Evolutionary conservation across 2,888 invertebrate species (phyloP), one percentile per base, ranked within the genome.

Genomic region (Drosophila ustulata): DNA sequence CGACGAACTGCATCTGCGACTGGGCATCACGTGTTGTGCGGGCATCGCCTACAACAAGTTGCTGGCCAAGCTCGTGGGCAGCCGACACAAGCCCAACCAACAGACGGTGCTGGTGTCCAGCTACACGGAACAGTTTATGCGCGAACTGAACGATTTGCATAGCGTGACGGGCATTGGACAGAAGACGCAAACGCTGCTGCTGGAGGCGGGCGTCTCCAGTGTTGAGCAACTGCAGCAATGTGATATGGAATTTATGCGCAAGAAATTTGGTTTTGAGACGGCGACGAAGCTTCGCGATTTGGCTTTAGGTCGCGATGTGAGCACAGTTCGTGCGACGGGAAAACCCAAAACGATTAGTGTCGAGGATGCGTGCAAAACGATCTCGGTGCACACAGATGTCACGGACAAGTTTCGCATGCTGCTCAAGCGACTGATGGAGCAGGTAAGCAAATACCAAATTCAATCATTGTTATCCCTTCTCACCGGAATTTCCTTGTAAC

Each of bases 11-110:
- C 93, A 93, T 77, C 93, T 94, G 65, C 95, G 96, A 75, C 93
- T 97, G 76, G 95, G 95, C 56, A 94, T 97, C 68, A 97, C 96
- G 2, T 95, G 95, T 80, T 96, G 96, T 93, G 96, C 97, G 37
- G 97, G 97, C 52, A 94, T 97, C 71, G 95, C 96, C 34, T 96
- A 96, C 85, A 97, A 97, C 91, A 97, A 97, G 92, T 92, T 97
- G 66, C 91, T 97, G 88, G 96, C 97, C 3, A 97, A 97, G 93
- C 92, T 97, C 72, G 95, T 94, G 51, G 95, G 96, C 74, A 93
- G 94, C 41, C 92, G 94, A 73, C 94, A 96, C 89, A 97, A 96
- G 91, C 97, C 97, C 5, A 95, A 97, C 91, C 95, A 96, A 88
- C 97, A 97, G 92, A 97, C 97, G 0, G 94, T 95, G 28, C 93